phyloP scores from a whole-genome alignment of 2,797 vertebrate species.

The Lateolabrax maculatus region DNA sequence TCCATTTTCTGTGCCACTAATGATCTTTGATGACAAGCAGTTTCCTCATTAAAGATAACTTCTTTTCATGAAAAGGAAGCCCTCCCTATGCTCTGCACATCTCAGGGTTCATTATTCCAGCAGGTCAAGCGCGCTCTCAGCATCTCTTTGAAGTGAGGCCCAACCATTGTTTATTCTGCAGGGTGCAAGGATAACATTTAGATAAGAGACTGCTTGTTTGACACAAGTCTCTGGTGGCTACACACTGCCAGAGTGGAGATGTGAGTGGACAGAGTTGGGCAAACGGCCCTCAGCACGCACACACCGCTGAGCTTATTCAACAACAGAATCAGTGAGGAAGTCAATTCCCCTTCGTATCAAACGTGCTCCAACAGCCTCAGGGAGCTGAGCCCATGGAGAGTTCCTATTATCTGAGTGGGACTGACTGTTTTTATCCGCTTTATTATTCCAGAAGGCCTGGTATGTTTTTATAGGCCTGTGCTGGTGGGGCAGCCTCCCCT shows the following conservation, averaged over 20 bases:
- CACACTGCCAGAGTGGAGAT: slow-evolving; percentile 27
- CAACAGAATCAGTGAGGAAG: slow-evolving; percentile 52
- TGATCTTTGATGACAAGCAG: slow-evolving; percentile 29
- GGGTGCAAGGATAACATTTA: slow-evolving; percentile 71
- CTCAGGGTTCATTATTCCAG: slow-evolving; percentile 52
- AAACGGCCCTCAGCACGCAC: background rate
- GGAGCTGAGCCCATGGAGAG: slow-evolving; percentile 27
- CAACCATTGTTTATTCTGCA: slow-evolving; percentile 65
- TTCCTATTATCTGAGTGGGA: slow-evolving; percentile 56
- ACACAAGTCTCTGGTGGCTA: slow-evolving; percentile 52
- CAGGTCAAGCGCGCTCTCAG: slow-evolving; percentile 51
- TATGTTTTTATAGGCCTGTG: slow-evolving; percentile 60
- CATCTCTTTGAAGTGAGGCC: slow-evolving; percentile 62
- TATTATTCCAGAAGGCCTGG: slow-evolving; percentile 70
- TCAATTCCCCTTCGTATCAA: slow-evolving; percentile 34
- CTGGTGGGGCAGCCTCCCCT: slow-evolving; percentile 3
- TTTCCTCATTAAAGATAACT: slow-evolving; percentile 49
- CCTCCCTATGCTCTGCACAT: slow-evolving; percentile 32
- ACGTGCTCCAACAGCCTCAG: slow-evolving; percentile 33
- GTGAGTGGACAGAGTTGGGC: slow-evolving; percentile 28
- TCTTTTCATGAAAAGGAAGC: slow-evolving; percentile 21
- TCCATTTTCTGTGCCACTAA: slow-evolving; percentile 24
- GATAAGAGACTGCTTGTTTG: slow-evolving; percentile 66
- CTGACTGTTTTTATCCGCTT: slow-evolving; percentile 58
- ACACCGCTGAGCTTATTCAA: slow-evolving; percentile 19